Conservation (phyloP, 2,797 vertebrate species). For the Poecilia picta region DNA sequence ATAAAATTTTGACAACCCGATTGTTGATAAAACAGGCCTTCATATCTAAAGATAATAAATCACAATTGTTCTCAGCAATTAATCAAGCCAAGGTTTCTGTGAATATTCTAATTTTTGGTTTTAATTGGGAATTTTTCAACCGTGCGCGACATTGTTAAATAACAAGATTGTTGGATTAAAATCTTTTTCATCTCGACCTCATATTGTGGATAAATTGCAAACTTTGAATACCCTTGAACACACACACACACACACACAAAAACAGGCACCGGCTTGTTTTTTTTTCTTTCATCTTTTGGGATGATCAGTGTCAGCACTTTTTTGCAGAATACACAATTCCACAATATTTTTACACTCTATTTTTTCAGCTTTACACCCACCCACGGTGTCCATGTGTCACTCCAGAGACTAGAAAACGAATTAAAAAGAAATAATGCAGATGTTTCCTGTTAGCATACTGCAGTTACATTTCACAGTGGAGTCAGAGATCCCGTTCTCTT, state of each 20-base stretch:
- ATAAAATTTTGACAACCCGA: not conserved
- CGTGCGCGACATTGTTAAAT: not conserved
- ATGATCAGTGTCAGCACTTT: not conserved
- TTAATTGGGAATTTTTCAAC: not conserved
- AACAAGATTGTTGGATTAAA: not conserved
- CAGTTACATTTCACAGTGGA: constrained; percentile 9
- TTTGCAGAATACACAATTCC: not conserved
- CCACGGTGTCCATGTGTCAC: constrained; percentile 7
- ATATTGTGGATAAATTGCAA: not conserved
- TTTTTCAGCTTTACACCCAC: constrained; percentile 24
- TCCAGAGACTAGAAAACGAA: not conserved
- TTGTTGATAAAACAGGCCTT: not conserved
- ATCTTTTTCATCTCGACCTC: not conserved
- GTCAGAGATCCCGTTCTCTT: constrained; percentile 15
- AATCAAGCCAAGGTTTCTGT: not conserved
- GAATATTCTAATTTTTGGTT: not conserved
- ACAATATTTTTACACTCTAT: not conserved
- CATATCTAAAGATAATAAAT: not conserved
- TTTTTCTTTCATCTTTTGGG: not conserved
- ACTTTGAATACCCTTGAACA: not conserved
- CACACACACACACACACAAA: not conserved
- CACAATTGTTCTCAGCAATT: not conserved
- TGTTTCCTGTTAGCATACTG: constrained; percentile 3
- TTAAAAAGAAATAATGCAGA: constrained; percentile 8
- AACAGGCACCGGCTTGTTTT: not conserved